Evolutionary conservation across 2,888 invertebrate species (phyloP).

Genomic region (Dugesia japonica): DNA sequence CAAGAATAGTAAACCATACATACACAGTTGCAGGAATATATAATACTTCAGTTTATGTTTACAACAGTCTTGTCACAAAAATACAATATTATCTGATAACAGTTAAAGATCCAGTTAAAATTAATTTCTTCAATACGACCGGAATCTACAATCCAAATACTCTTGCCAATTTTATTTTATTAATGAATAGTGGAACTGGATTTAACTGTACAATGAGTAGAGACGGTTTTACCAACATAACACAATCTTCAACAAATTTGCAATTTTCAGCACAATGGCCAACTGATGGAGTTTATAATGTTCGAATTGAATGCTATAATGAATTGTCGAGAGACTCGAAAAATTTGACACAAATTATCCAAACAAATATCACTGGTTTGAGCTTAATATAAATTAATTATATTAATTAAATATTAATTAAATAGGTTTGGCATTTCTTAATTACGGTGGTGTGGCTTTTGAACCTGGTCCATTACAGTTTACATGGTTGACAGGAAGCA

Average conservation of each 20-base stretch:
- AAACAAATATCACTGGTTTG: not conserved
- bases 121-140: not conserved
- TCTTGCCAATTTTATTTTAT: not conserved
- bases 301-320: not conserved
- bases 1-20: not conserved
- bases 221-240: not conserved
- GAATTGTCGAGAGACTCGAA: not conserved
- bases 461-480: too few species aligned
- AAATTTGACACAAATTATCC: not conserved
- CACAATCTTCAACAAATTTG: not conserved
- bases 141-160: not conserved
- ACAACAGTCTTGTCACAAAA: not conserved
- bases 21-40: not conserved
- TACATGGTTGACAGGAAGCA: too few species aligned
- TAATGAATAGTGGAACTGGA: not conserved
- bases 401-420: too few species aligned
- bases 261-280: not conserved
- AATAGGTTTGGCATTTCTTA: too few species aligned
- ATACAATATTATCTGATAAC: not conserved
- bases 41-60: not conserved
- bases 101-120: not conserved
- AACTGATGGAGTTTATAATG: not conserved
- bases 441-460: too few species aligned
- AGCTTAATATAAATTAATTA: too few species aligned
- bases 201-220: constrained; percentile 9